phyloP scores from a whole-genome alignment of 2,113 vertebrate genomes.

The Macaca mulatta region DNA sequence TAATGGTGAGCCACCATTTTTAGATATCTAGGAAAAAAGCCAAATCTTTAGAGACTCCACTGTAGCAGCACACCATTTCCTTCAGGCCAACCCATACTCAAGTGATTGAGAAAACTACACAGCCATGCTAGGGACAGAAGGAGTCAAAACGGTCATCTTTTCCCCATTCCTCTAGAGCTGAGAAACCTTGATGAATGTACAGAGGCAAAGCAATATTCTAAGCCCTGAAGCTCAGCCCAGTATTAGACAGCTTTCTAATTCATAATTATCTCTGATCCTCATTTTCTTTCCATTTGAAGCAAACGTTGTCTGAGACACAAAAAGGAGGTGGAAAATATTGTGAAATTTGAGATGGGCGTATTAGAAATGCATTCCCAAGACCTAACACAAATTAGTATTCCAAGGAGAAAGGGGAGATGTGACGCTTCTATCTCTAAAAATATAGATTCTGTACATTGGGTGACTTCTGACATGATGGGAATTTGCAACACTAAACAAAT shows the following conservation, averaged over 20 bases:
- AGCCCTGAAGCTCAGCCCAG: not conserved
- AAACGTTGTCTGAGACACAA: not conserved
- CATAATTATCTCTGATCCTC: not conserved
- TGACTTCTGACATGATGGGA: not conserved
- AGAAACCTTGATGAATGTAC: not conserved
- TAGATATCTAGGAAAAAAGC: not conserved
- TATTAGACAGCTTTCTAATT: fast-evolving
- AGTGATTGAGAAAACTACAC: not conserved
- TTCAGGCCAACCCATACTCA: too few species aligned
- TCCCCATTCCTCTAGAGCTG: not conserved
- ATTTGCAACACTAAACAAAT: not conserved
- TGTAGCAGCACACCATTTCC: fast-evolving
- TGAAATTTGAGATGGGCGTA: fast-evolving
- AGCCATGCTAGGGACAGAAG: not conserved
- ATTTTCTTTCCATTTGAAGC: not conserved
- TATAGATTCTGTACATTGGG: fast-evolving
- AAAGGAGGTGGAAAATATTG: fast-evolving
- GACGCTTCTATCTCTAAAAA: not conserved
- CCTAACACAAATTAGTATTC: fast-evolving
- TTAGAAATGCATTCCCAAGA: not conserved
- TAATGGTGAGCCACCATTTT: not conserved
- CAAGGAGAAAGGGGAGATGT: fast-evolving
- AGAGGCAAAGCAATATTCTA: not conserved
- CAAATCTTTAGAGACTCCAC: too few species aligned
- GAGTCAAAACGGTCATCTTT: not conserved